Evolutionary conservation across 2,888 invertebrate species (phyloP).

Genomic region (Papilio protenor): DNA sequence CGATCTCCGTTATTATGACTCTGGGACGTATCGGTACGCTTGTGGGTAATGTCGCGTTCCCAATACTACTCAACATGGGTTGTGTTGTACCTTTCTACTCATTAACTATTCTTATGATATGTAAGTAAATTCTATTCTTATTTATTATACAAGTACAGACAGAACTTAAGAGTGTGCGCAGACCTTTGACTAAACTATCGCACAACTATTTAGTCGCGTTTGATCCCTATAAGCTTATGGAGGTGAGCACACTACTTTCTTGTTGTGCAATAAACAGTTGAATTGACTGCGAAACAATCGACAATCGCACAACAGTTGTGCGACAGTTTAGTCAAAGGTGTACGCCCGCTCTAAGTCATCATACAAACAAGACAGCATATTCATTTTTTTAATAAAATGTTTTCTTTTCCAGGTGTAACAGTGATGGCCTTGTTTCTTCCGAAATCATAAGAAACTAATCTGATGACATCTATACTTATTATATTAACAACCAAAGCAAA

Average conservation of each 20-base stretch:
- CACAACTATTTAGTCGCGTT: too few relatives aligned
- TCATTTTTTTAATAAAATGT: not conserved
- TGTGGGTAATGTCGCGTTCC: constrained; percentile 64
- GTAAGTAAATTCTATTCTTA: constrained; percentile 53
- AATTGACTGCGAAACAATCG: too few relatives aligned
- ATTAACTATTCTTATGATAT: constrained; percentile 60
- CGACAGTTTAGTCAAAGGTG: too few relatives aligned
- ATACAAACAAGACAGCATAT: too few relatives aligned
- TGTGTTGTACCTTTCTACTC: constrained; percentile 66
- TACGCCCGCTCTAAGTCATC: too few relatives aligned
- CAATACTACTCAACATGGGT: constrained; percentile 64
- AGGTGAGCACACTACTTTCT: too few relatives aligned
- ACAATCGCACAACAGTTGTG: too few relatives aligned
- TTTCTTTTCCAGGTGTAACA: constrained; percentile 47
- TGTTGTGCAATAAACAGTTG: too few relatives aligned
- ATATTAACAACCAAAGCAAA: too few relatives aligned
- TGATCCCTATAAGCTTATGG: too few relatives aligned
- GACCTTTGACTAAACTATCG: too few relatives aligned
- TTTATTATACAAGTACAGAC: not conserved
- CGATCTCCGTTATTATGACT: constrained; percentile 65
- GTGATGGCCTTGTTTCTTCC: constrained; percentile 48
- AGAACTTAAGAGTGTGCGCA: too few relatives aligned
- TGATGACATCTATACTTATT: not conserved
- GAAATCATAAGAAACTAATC: constrained; percentile 32
- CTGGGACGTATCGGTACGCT: constrained; percentile 63